phyloP scores from a whole-genome alignment of 2,888 invertebrate genomes.

The Neoascia interrupta region DNA sequence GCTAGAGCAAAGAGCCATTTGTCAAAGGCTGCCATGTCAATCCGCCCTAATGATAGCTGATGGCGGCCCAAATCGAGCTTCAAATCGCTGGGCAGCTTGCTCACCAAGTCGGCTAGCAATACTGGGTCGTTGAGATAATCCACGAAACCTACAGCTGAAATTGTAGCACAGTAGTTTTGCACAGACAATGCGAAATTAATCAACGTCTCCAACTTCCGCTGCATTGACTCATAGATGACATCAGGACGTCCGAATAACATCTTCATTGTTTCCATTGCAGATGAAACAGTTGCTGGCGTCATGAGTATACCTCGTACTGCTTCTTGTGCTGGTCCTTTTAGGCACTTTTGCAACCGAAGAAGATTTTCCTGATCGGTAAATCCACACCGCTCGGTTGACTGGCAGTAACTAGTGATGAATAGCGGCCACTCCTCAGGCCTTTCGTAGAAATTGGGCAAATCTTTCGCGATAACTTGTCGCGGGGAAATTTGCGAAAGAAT shows the following conservation, averaged over 20 bases:
- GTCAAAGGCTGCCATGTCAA: too few relatives aligned
- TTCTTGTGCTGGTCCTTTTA: conserved; percentile 32
- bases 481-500: conserved; percentile 17
- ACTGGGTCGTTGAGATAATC: conserved; percentile 36
- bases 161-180: conserved; percentile 40
- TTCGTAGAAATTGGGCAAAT: conserved; percentile 40
- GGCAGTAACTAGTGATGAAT: conserved; percentile 55
- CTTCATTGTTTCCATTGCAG: conserved; percentile 38
- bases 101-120: conserved; percentile 35
- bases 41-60: neutral
- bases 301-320: conserved; percentile 46
- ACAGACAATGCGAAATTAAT: conserved; percentile 35
- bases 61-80: conserved; percentile 36
- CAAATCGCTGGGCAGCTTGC: conserved; percentile 34
- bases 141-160: conserved; percentile 22
- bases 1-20: neutral
- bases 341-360: conserved; percentile 45
- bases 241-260: conserved; percentile 56
- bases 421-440: conserved; percentile 56
- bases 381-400: conserved; percentile 58
- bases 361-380: conserved; percentile 55
- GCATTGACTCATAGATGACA: conserved; percentile 28
- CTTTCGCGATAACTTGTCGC: conserved; percentile 33
- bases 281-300: conserved; percentile 46
- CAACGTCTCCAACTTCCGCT: conserved; percentile 26